Evolutionary conservation across 2,113 vertebrate genomes (phyloP), one percentile per base, ranked within the genome.

Genomic region (Muscicapa adusta): DNA sequence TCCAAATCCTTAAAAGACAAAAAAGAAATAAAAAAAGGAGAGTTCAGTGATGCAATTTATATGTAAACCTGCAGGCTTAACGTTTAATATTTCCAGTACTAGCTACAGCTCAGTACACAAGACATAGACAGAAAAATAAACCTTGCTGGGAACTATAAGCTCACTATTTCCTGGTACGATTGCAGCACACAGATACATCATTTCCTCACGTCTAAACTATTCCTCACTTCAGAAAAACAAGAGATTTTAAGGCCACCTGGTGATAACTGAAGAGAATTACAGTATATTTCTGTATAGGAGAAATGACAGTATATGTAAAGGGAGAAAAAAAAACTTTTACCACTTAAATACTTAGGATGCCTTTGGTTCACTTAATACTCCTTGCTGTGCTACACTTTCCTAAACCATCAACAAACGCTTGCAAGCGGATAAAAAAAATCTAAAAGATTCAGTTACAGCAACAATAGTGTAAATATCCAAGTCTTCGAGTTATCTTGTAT

Each of bases 231-330:
- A 36, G 40, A 80, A 95, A 91, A 91, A 43, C 3, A 12, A 4
- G 8, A 18, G 26, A 95, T 80, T 89, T 77, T 50, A 83, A 18
- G 65, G 96, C 96, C 96, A 90, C 9, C 96, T 97, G 56, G 85
- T 95, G 95, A 67, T 60, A 85, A 80, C 36, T 57, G 18, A 28
- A 25, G 28, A 96, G 91, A 86, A 96, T 45, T 96, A 88, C 91
- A 97, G 15, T 13, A 5, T 34, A 26, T 34, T 66, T 87, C 51
- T 5, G 26, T 17, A 51, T 28, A 17, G 28, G 25, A 51, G 50
- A 51, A 85, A 96, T 45, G 94, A 88, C 91, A 97, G 13, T 14
- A 4, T 34, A 26, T 33, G 16, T 7, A 62, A 76, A 68, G 3
- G 2, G 8, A 26, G 13, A 34, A 14, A 14, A 75, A 74, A 72